phyloP scores from a whole-genome alignment of 1,140 invertebrate genomes.

The Dryas iulia region DNA sequence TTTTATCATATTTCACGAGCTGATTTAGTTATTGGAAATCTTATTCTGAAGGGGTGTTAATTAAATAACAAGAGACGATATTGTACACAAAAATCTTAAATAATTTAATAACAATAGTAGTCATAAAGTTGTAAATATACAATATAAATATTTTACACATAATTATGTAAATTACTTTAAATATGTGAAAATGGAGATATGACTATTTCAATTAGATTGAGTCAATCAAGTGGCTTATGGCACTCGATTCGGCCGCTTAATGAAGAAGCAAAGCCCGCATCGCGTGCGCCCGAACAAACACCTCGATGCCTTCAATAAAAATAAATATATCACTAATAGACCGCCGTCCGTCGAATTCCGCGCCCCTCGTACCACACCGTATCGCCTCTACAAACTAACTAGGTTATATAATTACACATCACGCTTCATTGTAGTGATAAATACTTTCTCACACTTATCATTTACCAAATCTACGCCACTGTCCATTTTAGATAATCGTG shows the following conservation, averaged over 20 bases:
- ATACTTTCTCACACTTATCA: slow-evolving; percentile 80
- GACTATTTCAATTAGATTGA: slow-evolving; percentile 53
- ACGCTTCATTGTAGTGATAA: slow-evolving; percentile 78
- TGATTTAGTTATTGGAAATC: slow-evolving; percentile 2
- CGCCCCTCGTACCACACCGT: slow-evolving; percentile 37
- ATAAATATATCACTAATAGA: slow-evolving; percentile 65
- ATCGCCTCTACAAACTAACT: slow-evolving; percentile 62
- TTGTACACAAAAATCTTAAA: not conserved
- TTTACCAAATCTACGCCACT: slow-evolving; percentile 80
- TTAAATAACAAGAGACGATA: not conserved
- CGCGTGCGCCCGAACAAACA: slow-evolving; percentile 51
- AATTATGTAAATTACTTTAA: not conserved
- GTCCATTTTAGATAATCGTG: slow-evolving; percentile 79
- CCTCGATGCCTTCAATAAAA: slow-evolving; percentile 59
- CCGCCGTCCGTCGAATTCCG: slow-evolving; percentile 29
- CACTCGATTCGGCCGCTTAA: slow-evolving; percentile 48
- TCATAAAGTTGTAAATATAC: not conserved
- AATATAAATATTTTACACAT: too few relatives aligned
- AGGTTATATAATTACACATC: slow-evolving; percentile 78
- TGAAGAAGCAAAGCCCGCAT: slow-evolving; percentile 66
- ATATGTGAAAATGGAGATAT: not conserved
- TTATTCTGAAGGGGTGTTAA: not conserved
- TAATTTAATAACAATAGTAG: not conserved
- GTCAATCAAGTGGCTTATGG: slow-evolving; percentile 52
- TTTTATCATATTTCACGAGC: slow-evolving; percentile 10